Evolutionary conservation across 2,113 vertebrate species (phyloP), one percentile per base, ranked within the genome.

Genomic region (Orycteropus afer): DNA sequence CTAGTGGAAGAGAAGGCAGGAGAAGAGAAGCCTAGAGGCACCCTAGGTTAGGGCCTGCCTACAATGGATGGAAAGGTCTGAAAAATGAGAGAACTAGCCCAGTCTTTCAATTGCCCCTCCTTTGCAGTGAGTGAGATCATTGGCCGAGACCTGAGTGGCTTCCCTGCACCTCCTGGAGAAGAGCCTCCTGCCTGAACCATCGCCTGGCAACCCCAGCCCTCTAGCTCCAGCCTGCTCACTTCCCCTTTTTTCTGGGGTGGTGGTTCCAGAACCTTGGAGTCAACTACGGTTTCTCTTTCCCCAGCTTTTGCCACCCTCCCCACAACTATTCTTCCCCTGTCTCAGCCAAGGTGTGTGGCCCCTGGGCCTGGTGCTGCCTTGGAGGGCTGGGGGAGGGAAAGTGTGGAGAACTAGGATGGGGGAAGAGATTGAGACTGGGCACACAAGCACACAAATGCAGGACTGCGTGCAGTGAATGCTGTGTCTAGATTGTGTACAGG

Each of bases 71-170:
- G 86, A 14, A 11, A 14, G 85, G 63, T 92, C 90, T 96, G 80
- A 63, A 77, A 82, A 86, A 91, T 49, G 78, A 80, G 65, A 57
- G 65, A 20, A 32, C 20, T 55, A 45, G 47, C 47, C 65, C 77
- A 34, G 10, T 94, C 87, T 96, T 71, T 93, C 85, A 88, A 91
- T 57, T 78, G 61, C 81, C 65, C 87, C 95, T 94, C 80, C 93
- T 91, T 96, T 96, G 37, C 97, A 97, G 97, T 97, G 96, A 98
- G 97, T 80, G 98, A 98, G 94, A 98, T 98, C 95, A 98, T 98
- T 86, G 98, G 97, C 90, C 97, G 98, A 95, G 98, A 98, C 96
- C 96, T 98, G 95, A 98, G 96, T 49, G 97, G 97, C 92, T 97
- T 98, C 67, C 97, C 97, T 6, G 93, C 95, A 15, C 92, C 97